Percentiles rank a stretch among this genome's conserved stretches.
Evolutionary conservation across 92 coral and sea anemone genomes (phyloP).

Genomic region (Paragorgia papillata): DNA sequence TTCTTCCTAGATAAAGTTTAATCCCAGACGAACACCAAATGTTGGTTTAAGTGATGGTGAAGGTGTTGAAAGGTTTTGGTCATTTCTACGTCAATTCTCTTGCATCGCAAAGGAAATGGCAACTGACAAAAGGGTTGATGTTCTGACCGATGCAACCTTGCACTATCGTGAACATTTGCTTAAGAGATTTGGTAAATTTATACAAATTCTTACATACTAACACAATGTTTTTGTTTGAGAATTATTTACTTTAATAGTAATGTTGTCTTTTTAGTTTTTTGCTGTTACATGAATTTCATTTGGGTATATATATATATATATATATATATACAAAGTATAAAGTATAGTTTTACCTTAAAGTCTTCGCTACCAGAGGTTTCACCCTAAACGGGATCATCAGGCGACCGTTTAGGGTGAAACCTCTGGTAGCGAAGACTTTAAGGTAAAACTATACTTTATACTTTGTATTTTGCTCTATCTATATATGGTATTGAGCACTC

Average conservation of each 20-base stretch:
- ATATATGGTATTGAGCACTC: too few species aligned
- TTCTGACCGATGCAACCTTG: constrained; percentile 49
- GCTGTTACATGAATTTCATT: too few species aligned
- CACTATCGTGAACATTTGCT: constrained; percentile 58
- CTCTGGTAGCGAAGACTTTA: too few species aligned
- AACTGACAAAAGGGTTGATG: constrained; percentile 51
- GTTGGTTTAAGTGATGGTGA: constrained; percentile 32
- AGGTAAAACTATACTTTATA: too few species aligned
- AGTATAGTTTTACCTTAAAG: too few species aligned
- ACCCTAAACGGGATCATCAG: too few species aligned
- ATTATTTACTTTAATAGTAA: not conserved
- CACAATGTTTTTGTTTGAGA: not conserved
- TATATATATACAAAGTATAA: too few species aligned
- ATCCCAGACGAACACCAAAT: constrained; percentile 18
- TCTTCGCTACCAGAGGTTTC: too few species aligned
- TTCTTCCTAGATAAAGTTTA: constrained; percentile 6
- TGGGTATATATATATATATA: too few species aligned
- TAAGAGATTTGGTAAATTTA: constrained; percentile 26
- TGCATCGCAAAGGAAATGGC: constrained; percentile 55
- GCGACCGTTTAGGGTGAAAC: too few species aligned
- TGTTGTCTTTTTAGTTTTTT: too few species aligned
- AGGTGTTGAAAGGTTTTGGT: constrained; percentile 54
- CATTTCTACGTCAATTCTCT: constrained; percentile 41
- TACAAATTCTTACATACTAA: not conserved
- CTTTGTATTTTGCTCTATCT: too few species aligned